Percentiles rank a stretch among this genome's conserved stretches.
Conservation (phyloP, 2,888 invertebrate species). For the Dicycla oo region DNA sequence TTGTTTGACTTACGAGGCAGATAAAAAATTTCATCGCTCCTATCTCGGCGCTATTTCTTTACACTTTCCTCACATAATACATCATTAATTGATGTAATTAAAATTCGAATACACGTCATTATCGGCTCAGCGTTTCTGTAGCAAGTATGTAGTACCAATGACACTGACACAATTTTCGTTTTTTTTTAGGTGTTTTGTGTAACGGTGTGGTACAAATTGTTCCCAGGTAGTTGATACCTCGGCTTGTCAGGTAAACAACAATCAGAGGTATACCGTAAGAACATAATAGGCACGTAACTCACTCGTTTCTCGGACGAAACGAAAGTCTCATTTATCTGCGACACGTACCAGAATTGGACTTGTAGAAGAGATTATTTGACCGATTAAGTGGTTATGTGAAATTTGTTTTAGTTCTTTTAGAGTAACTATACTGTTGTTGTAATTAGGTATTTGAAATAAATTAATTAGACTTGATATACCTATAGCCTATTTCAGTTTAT, state of each 20-base stretch:
- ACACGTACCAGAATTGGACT: conserved; percentile 56
- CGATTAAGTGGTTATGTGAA: conserved; percentile 51
- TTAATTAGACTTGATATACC: background rate
- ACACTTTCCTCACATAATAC: conserved; percentile 24
- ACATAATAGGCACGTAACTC: conserved; percentile 71
- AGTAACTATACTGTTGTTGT: conserved; percentile 38
- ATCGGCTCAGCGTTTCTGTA: conserved; percentile 23
- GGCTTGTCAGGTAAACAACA: conserved; percentile 74
- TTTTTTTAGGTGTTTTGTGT: conserved; percentile 73
- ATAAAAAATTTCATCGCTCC: conserved; percentile 46
- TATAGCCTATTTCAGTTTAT: background rate
- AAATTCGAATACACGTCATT: conserved; percentile 44
- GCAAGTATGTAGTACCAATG: conserved; percentile 51
- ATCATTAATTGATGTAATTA: conserved; percentile 53
- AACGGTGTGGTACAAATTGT: conserved; percentile 71
- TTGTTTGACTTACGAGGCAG: conserved; percentile 46
- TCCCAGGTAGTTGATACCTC: conserved; percentile 55
- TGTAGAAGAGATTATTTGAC: conserved; percentile 50
- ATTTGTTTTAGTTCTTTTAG: conserved; percentile 31
- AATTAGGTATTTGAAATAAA: conserved; percentile 21
- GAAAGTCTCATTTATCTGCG: conserved; percentile 58
- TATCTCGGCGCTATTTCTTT: conserved; percentile 25
- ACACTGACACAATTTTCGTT: conserved; percentile 69
- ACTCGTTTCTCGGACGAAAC: conserved; percentile 45
- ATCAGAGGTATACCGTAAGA: conserved; percentile 66